A percentile compares a stretch with the other conserved stretches of the same genome.
phyloP scores from a whole-genome alignment of 1,140 invertebrate species.

The Lepidurus apus region DNA sequence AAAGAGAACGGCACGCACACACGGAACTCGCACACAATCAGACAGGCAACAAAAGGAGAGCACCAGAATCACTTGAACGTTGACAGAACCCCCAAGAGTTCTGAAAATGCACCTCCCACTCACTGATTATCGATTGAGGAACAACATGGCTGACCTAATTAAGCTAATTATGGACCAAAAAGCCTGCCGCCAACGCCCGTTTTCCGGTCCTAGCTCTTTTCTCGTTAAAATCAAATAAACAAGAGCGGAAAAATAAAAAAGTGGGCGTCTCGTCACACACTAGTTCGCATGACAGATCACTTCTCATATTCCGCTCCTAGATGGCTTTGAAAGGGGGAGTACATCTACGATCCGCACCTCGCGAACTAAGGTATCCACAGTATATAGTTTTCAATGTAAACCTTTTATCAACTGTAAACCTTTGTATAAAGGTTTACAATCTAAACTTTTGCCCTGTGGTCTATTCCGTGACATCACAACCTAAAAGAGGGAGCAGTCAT shows the following conservation, averaged over 20 bases:
- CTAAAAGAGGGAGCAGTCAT: too few relatives aligned
- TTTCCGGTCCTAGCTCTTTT: conserved; percentile 2
- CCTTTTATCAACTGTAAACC: too few relatives aligned
- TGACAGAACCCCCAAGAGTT: background rate
- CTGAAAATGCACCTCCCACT: conserved; percentile 21
- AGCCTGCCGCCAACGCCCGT: conserved; percentile 20
- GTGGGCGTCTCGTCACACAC: background rate
- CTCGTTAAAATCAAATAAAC: conserved; percentile 15
- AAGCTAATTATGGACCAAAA: conserved; percentile 17
- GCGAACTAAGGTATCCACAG: too few relatives aligned
- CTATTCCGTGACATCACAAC: too few relatives aligned
- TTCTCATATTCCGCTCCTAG: background rate
- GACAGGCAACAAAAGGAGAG: conserved; percentile 5
- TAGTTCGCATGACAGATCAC: background rate
- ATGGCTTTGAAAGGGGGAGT: background rate
- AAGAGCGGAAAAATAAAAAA: conserved; percentile 16
- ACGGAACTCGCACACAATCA: background rate
- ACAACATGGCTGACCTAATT: conserved; percentile 19
- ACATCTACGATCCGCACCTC: too few relatives aligned
- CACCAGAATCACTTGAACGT: conserved; percentile 13
- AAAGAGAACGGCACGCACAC: background rate
- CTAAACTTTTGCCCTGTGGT: too few relatives aligned
- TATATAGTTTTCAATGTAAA: too few relatives aligned
- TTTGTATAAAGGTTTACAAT: too few relatives aligned
- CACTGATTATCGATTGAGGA: conserved; percentile 18